Evolutionary conservation across 2,888 invertebrate genomes (phyloP).

Genomic region (Neoaliturus tenellus): DNA sequence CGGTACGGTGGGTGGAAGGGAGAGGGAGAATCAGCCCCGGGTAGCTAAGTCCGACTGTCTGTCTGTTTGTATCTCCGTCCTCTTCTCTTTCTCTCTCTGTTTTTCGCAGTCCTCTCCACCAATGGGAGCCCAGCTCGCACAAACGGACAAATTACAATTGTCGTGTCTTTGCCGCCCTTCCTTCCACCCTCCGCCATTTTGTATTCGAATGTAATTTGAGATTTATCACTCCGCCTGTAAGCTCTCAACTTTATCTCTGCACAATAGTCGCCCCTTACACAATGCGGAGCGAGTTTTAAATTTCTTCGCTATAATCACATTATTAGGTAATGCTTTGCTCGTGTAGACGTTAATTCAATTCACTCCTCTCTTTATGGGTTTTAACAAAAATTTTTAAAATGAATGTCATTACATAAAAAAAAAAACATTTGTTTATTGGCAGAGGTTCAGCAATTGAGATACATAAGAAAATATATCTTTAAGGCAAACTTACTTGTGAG

Average conservation of each 20-base stretch:
- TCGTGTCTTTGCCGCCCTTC: constrained; percentile 44
- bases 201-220: constrained; percentile 52
- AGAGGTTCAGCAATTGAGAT: too few species aligned
- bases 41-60: constrained; percentile 49
- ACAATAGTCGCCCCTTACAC: neutral
- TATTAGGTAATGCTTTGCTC: neutral
- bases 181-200: constrained; percentile 38
- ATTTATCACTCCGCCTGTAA: constrained; percentile 41
- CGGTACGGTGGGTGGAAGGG: neutral
- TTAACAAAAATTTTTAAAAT: too few species aligned
- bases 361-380: too few species aligned
- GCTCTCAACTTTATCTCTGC: constrained; percentile 10
- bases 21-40: constrained; percentile 3
- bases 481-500: too few species aligned
- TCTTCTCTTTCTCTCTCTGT: constrained; percentile 55
- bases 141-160: constrained; percentile 53
- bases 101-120: constrained; percentile 60
- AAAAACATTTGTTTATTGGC: too few species aligned
- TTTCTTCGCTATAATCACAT: neutral
- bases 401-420: too few species aligned
- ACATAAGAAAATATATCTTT: too few species aligned
- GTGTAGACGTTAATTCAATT: neutral
- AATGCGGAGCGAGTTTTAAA: neutral
- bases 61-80: constrained; percentile 51
- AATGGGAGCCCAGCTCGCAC: constrained; percentile 57